A percentile compares a stretch with the other conserved stretches of the same genome.
Evolutionary conservation across 2,888 invertebrate species (phyloP).

Genomic region (Hypsopygia costalis): DNA sequence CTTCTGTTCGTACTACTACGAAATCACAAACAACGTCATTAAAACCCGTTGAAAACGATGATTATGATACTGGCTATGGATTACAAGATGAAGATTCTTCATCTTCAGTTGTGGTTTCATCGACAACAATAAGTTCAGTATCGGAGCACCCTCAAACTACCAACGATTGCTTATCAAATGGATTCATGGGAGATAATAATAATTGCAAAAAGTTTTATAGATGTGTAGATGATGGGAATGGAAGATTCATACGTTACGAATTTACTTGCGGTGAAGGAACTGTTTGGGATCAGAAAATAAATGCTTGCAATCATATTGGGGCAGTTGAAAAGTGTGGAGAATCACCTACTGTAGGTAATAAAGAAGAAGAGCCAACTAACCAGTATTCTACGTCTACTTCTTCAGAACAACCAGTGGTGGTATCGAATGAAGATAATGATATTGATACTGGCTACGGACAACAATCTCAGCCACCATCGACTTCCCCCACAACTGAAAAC

Average conservation of each 20-base stretch:
- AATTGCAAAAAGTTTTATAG: conserved; percentile 85
- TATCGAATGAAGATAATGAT: conserved; percentile 18
- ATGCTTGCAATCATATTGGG: conserved; percentile 81
- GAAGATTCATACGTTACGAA: conserved; percentile 68
- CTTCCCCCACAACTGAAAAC: conserved; percentile 4
- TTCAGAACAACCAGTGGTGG: not conserved
- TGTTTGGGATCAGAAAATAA: conserved; percentile 78
- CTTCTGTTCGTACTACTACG: not conserved
- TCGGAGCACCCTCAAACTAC: conserved; percentile 5
- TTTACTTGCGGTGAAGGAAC: conserved; percentile 81
- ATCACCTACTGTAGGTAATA: not conserved
- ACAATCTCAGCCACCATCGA: conserved; percentile 9
- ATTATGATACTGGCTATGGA: not conserved
- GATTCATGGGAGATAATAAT: conserved; percentile 77
- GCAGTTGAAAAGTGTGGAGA: conserved; percentile 50
- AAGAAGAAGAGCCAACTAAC: not conserved
- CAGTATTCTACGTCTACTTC: not conserved
- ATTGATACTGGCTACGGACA: conserved; percentile 13
- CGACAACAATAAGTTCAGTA: not conserved
- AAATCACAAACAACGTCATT: too few species aligned
- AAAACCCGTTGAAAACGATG: not conserved
- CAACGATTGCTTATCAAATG: conserved; percentile 58
- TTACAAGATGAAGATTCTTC: not conserved
- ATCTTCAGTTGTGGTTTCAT: not conserved
- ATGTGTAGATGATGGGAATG: conserved; percentile 76